phyloP scores from a whole-genome alignment of 2,888 invertebrate genomes.

The Temnothorax ravouxi region DNA sequence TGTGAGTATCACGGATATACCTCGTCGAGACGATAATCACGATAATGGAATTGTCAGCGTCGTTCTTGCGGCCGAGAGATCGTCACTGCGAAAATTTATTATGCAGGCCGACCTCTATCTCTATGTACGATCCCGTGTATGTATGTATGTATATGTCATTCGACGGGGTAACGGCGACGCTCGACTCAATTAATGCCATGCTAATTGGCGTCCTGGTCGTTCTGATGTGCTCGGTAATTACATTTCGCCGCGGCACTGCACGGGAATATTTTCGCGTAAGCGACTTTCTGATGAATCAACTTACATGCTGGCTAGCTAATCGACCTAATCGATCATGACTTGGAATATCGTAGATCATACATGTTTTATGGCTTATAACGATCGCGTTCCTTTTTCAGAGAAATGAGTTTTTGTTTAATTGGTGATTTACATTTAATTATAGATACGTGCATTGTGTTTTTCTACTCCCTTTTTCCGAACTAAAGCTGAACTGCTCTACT shows the following conservation, averaged over 20 bases:
- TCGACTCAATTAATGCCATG: constrained; percentile 76
- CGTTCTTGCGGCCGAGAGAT: constrained; percentile 71
- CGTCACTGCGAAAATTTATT: constrained; percentile 75
- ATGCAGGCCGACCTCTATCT: constrained; percentile 63
- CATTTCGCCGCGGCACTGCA: constrained; percentile 60
- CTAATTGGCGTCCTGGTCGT: constrained; percentile 72
- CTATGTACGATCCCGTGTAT: constrained; percentile 48
- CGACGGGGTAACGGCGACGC: constrained; percentile 61
- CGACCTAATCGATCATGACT: background rate
- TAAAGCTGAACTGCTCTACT: background rate
- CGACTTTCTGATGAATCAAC: constrained; percentile 34
- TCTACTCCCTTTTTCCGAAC: background rate
- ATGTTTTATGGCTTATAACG: background rate
- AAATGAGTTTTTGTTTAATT: background rate
- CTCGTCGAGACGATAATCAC: constrained; percentile 67
- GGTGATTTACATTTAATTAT: background rate
- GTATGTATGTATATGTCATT: constrained; percentile 64
- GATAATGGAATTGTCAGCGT: constrained; percentile 73
- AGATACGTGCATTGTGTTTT: background rate
- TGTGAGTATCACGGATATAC: constrained; percentile 10
- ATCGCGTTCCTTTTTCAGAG: background rate
- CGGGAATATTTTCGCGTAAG: constrained; percentile 59
- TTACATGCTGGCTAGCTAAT: background rate
- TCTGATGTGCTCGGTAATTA: constrained; percentile 68
- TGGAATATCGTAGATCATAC: background rate